These are phyloP conservation scores for Colistium nudipinnis DNA, from an alignment of 2,113 vertebrate genomes.

Conservation along the genomic window DNA sequence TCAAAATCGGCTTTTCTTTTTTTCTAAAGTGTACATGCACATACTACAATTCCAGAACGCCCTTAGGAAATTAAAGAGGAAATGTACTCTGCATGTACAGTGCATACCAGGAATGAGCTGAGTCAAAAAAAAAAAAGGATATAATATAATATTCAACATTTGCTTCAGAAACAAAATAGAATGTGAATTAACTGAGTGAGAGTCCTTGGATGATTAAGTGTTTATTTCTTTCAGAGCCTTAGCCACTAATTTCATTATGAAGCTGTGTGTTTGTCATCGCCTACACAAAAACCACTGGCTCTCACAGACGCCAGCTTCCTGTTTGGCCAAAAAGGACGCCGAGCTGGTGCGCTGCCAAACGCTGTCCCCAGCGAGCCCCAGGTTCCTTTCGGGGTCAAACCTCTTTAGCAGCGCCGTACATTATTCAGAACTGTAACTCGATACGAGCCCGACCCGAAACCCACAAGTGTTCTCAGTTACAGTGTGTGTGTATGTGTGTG, in stretches of 20 bases:
- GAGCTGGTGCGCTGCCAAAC: constrained; percentile 30
- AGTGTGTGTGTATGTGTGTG: neutral
- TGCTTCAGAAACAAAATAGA: constrained; percentile 14
- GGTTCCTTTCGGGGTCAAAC: constrained; percentile 28
- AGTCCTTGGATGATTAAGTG: neutral
- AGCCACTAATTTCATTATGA: neutral
- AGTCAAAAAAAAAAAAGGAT: constrained; percentile 3
- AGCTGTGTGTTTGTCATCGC: constrained; percentile 11
- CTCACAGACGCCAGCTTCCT: constrained; percentile 5
- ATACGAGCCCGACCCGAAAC: constrained; percentile 25
- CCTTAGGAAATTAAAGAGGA: constrained; percentile 7
- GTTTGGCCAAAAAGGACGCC: constrained; percentile 6
- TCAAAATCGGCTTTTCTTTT: constrained; percentile 6
- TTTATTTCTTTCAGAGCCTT: neutral
- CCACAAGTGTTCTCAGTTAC: constrained; percentile 47
- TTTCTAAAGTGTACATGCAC: neutral
- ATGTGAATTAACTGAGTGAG: constrained; percentile 22
- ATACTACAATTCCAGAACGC: neutral
- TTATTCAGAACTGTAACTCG: constrained; percentile 58
- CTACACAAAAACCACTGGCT: neutral
- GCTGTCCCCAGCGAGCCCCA: neutral
- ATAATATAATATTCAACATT: constrained; percentile 1
- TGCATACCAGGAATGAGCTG: constrained; percentile 2
- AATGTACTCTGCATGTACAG: neutral
- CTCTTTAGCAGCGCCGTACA: constrained; percentile 47